Percentiles rank a stretch among this genome's conserved stretches.
Conservation (phyloP, 2,113 vertebrate genomes). For the Vulpes lagopus region DNA sequence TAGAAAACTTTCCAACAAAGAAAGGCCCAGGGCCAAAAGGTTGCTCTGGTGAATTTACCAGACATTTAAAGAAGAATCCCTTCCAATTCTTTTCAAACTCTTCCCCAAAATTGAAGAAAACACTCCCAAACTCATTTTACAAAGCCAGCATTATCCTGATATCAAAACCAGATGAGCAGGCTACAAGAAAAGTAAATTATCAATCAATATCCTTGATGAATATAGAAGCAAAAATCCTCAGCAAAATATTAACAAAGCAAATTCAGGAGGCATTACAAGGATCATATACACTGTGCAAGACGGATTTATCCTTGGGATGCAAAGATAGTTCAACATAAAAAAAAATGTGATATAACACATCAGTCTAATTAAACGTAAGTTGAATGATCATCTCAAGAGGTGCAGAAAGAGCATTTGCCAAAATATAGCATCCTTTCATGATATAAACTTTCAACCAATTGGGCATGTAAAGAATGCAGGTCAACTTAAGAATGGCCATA, state of each 20-base stretch:
- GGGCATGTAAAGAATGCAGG: not conserved
- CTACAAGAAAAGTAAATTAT: not conserved
- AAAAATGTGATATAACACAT: not conserved
- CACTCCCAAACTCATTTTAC: not conserved
- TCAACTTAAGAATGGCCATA: not conserved
- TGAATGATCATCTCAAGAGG: not conserved
- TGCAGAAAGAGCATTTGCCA: not conserved
- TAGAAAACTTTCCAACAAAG: not conserved
- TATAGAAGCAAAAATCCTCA: not conserved
- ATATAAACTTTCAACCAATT: not conserved
- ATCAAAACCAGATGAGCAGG: not conserved
- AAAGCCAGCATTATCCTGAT: not conserved
- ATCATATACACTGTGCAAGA: not conserved
- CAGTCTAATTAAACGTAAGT: not conserved
- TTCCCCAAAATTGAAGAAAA: not conserved
- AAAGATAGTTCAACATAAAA: not conserved
- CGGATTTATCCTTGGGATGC: not conserved
- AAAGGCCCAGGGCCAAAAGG: not conserved
- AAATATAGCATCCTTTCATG: not conserved
- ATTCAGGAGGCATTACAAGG: not conserved
- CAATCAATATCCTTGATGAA: not conserved
- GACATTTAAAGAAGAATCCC: not conserved
- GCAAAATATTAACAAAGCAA: not conserved
- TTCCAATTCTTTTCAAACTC: not conserved
- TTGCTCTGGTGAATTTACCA: not conserved